phyloP scores from a whole-genome alignment of 2,888 invertebrate genomes.

The Argynnis bischoffii region DNA sequence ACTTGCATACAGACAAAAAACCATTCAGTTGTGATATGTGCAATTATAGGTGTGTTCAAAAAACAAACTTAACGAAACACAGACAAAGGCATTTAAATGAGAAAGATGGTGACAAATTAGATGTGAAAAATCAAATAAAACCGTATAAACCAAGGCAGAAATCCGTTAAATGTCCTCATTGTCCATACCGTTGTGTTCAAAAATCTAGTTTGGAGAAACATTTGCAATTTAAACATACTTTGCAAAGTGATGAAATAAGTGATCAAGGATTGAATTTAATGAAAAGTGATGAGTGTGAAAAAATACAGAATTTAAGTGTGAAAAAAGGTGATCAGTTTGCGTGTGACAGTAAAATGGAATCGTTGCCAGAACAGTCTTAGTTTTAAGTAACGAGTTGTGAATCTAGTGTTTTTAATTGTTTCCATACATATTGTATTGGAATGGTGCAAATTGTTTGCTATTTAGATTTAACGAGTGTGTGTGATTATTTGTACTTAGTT shows the following conservation, averaged over 20 bases:
- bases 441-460: conserved; percentile 24
- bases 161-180: conserved; percentile 69
- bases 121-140: conserved; percentile 59
- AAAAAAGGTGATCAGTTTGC: conserved; percentile 37
- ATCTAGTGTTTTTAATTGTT: conserved; percentile 22
- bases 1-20: conserved; percentile 76
- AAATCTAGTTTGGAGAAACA: conserved; percentile 77
- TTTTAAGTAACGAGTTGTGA: conserved; percentile 28
- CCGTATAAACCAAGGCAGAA: conserved; percentile 73
- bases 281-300: conserved; percentile 36
- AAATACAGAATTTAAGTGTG: conserved; percentile 40
- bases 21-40: conserved; percentile 77
- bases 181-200: conserved; percentile 72
- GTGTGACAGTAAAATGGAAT: conserved; percentile 40
- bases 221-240: conserved; percentile 67
- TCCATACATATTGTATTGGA: conserved; percentile 16
- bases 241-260: conserved; percentile 23
- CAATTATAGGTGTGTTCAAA: conserved; percentile 75
- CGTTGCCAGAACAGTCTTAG: conserved; percentile 48
- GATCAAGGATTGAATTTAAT: conserved; percentile 33
- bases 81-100: conserved; percentile 74
- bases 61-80: conserved; percentile 76
- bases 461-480: not conserved
- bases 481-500: conserved; percentile 20
- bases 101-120: conserved; percentile 59